Conservation (phyloP, 2,797 vertebrate species). For the Catamblyrhynchus diadema region DNA sequence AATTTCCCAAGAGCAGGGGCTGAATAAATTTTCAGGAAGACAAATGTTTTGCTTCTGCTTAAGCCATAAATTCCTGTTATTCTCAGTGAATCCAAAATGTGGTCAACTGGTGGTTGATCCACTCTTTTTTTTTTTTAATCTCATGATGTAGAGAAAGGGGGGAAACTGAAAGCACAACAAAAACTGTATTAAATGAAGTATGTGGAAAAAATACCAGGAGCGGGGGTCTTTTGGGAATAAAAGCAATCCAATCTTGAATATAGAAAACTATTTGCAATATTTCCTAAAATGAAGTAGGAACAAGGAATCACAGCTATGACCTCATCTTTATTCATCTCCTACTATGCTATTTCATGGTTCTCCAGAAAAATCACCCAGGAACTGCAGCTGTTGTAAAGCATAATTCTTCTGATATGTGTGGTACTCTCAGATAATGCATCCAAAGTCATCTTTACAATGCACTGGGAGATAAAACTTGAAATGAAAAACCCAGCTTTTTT, state of each 20-base stretch:
- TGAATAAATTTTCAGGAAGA: not conserved
- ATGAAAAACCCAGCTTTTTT: not conserved
- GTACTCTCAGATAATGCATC: not conserved
- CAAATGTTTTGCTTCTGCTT: not conserved
- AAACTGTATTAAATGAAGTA: not conserved
- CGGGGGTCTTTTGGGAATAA: not conserved
- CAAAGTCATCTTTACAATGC: not conserved
- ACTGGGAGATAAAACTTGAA: not conserved
- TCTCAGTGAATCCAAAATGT: not conserved
- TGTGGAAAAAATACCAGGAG: not conserved
- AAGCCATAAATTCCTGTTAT: not conserved
- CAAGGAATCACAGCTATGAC: not conserved
- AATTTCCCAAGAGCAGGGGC: not conserved
- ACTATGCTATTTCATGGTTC: not conserved
- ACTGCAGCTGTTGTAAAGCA: not conserved
- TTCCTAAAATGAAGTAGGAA: not conserved
- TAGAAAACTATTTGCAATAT: not conserved
- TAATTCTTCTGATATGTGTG: not conserved
- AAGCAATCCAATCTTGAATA: constrained; percentile 5
- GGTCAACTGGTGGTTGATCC: not conserved
- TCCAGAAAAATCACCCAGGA: constrained; percentile 9
- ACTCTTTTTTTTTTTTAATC: not conserved
- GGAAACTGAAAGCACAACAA: not conserved
- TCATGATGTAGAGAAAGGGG: not conserved
- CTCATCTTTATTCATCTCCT: constrained; percentile 15